Evolutionary conservation across 2,888 invertebrate genomes (phyloP).

Genomic region (Aleiodes testaceus): DNA sequence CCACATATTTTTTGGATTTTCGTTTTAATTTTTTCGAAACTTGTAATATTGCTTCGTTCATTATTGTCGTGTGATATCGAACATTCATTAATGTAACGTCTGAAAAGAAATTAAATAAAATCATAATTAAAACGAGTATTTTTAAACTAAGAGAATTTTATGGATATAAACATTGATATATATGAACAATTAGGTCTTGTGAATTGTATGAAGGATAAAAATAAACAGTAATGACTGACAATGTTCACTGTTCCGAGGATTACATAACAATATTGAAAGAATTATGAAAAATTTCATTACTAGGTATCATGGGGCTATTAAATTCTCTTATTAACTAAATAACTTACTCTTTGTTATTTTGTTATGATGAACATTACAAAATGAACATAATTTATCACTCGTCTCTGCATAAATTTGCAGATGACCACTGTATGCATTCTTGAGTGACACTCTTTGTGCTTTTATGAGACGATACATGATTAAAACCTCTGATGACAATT

Average conservation of each 20-base stretch:
- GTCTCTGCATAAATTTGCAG: conserved; percentile 46
- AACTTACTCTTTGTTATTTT: conserved; percentile 56
- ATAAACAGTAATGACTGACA: conserved; percentile 20
- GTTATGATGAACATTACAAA: conserved; percentile 60
- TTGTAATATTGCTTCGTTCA: conserved; percentile 56
- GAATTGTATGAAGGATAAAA: conserved; percentile 21
- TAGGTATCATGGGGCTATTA: not conserved
- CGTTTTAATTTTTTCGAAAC: conserved; percentile 74
- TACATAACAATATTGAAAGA: conserved; percentile 14
- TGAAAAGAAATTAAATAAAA: conserved; percentile 42
- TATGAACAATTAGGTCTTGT: conserved; percentile 36
- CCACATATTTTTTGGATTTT: conserved; percentile 78
- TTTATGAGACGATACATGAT: conserved; percentile 61
- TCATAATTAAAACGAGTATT: conserved; percentile 10
- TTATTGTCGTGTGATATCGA: conserved; percentile 59
- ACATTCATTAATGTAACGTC: conserved; percentile 49
- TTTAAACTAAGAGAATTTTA: not conserved
- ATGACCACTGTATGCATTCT: conserved; percentile 49
- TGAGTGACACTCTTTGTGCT: conserved; percentile 44
- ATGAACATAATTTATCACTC: conserved; percentile 56
- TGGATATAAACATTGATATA: conserved; percentile 20
- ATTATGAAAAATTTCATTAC: not conserved
- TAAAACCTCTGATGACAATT: conserved; percentile 19
- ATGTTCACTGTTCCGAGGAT: not conserved
- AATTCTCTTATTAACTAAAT: not conserved